Evolutionary conservation across 2,113 vertebrate genomes (phyloP).

Genomic region (Ctenodactylus gundi): DNA sequence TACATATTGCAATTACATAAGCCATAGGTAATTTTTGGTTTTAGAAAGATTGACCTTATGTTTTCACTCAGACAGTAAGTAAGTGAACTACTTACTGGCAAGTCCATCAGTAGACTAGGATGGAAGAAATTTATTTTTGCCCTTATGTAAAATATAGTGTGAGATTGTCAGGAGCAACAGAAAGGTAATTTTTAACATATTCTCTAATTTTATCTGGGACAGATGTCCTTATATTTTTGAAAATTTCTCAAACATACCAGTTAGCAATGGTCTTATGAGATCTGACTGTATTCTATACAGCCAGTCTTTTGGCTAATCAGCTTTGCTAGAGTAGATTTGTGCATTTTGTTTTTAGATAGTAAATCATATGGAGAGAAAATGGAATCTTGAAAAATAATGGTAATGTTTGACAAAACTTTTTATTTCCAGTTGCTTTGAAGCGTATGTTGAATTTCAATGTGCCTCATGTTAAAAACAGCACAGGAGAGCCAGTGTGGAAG

Average conservation of each 20-base stretch:
- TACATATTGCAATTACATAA: not conserved
- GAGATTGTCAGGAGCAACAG: not conserved
- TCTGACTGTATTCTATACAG: not conserved
- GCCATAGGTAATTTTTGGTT: slow-evolving; percentile 19
- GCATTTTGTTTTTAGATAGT: slow-evolving; percentile 27
- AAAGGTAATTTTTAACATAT: not conserved
- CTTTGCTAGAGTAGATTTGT: slow-evolving; percentile 33
- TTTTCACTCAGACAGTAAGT: not conserved
- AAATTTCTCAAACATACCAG: not conserved
- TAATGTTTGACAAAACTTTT: slow-evolving; percentile 60
- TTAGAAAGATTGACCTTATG: slow-evolving; percentile 18
- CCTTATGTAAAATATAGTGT: not conserved
- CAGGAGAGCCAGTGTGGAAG: slow-evolving; percentile 98
- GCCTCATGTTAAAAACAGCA: slow-evolving; percentile 94
- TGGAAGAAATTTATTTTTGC: slow-evolving; percentile 16
- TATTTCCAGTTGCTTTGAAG: slow-evolving; percentile 92
- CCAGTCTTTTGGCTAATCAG: not conserved
- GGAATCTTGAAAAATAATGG: not conserved
- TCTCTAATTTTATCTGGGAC: not conserved
- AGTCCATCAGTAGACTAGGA: not conserved
- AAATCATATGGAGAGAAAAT: not conserved
- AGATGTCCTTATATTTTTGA: not conserved
- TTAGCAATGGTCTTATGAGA: not conserved
- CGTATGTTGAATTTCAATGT: slow-evolving; percentile 99
- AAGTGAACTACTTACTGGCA: not conserved